A percentile compares a stretch with the other conserved stretches of the same genome.
Evolutionary conservation across 1,140 invertebrate species (phyloP).

Genomic region (Metaphire vulgaris): DNA sequence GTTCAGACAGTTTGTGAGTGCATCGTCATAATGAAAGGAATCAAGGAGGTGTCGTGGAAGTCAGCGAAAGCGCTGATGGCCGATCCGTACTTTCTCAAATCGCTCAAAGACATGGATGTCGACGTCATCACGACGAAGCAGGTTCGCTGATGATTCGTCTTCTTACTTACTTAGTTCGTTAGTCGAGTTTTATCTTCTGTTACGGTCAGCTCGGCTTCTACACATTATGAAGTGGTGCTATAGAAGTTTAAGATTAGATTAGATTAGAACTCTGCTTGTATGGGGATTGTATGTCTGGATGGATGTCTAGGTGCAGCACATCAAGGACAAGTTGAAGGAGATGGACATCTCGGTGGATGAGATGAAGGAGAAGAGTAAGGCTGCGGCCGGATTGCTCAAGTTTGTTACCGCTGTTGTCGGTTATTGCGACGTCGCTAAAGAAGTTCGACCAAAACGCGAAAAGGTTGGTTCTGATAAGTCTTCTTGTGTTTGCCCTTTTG

Average conservation of each 20-base stretch:
- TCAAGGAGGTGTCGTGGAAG: slow-evolving; percentile 81
- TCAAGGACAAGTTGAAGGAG: slow-evolving; percentile 44
- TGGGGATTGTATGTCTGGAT: not conserved
- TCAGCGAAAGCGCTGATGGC: slow-evolving; percentile 81
- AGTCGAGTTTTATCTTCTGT: too few species aligned
- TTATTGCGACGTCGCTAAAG: slow-evolving; percentile 74
- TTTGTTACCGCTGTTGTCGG: slow-evolving; percentile 77
- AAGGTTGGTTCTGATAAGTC: too few species aligned
- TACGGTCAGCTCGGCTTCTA: too few species aligned
- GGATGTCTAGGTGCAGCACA: slow-evolving; percentile 4
- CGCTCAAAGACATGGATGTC: slow-evolving; percentile 75
- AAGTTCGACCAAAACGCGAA: slow-evolving; percentile 81
- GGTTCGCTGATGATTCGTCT: slow-evolving; percentile 45
- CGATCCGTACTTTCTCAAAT: slow-evolving; percentile 72
- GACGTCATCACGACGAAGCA: slow-evolving; percentile 70
- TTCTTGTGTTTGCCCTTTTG: too few species aligned
- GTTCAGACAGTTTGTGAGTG: slow-evolving; percentile 81
- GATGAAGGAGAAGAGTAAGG: slow-evolving; percentile 57
- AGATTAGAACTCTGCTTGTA: too few species aligned
- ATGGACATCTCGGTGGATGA: slow-evolving; percentile 48
- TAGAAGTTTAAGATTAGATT: too few species aligned
- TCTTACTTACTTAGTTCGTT: too few species aligned
- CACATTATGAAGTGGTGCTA: too few species aligned
- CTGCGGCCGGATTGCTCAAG: slow-evolving; percentile 72
- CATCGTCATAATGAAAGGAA: slow-evolving; percentile 70